Conservation (phyloP, 92 coral and sea anemone species). For the Parazoanthus darwini region DNA sequence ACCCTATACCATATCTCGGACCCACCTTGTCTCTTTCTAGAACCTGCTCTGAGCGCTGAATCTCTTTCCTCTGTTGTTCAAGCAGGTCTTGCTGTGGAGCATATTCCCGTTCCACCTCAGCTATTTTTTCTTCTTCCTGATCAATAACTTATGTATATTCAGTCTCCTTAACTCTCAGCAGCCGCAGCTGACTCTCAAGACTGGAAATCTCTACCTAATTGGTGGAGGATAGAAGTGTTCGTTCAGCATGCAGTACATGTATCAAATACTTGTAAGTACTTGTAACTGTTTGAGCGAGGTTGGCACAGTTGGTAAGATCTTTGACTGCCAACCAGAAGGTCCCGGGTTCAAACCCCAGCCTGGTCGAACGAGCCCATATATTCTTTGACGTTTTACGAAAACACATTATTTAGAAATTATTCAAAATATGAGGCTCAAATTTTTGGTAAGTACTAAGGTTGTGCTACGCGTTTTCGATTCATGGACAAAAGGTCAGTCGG, state of each 20-base stretch:
- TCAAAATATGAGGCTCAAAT: too few relatives aligned
- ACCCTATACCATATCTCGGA: background rate
- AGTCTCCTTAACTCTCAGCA: conserved; percentile 53
- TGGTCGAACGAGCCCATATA: too few relatives aligned
- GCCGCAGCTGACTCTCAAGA: conserved; percentile 63
- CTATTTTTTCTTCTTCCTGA: conserved; percentile 68
- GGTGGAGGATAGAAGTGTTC: background rate
- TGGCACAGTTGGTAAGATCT: too few relatives aligned
- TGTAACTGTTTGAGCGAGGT: too few relatives aligned
- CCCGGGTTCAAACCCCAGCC: too few relatives aligned
- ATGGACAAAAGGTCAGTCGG: too few relatives aligned
- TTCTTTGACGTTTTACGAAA: too few relatives aligned
- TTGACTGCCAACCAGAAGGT: too few relatives aligned
- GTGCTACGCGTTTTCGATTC: too few relatives aligned
- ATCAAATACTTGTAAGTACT: background rate
- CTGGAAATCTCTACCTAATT: conserved; percentile 69
- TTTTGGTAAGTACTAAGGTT: too few relatives aligned
- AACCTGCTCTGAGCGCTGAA: conserved; percentile 39
- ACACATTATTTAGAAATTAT: too few relatives aligned
- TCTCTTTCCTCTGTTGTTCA: conserved; percentile 57
- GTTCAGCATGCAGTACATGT: background rate
- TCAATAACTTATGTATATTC: conserved; percentile 53
- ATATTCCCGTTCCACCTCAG: conserved; percentile 60
- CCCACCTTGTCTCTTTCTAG: conserved; percentile 70
- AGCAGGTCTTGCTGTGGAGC: conserved; percentile 64